These are phyloP conservation scores for Stenopsyche tienmushanensis DNA, from an alignment of 1,140 invertebrate genomes.

Conservation along the genomic window DNA sequence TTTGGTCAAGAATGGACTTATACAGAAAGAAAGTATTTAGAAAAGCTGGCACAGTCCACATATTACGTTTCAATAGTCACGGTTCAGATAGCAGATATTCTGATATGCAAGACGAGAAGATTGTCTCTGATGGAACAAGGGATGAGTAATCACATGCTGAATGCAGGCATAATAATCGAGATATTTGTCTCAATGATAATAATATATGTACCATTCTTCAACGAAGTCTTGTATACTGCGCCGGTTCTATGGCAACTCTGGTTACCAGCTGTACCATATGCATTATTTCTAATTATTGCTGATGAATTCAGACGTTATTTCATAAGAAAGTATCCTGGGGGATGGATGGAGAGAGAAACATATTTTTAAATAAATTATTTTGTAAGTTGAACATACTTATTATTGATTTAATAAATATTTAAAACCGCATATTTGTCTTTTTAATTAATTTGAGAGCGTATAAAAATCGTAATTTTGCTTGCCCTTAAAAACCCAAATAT, in stretches of 20 bases:
- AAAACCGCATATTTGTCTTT: too few species aligned
- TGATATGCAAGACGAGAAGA: constrained; percentile 79
- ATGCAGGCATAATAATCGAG: constrained; percentile 70
- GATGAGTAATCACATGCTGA: constrained; percentile 73
- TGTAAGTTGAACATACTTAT: not conserved
- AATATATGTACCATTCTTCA: constrained; percentile 70
- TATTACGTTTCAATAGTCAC: constrained; percentile 80
- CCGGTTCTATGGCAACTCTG: constrained; percentile 66
- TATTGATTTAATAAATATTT: too few species aligned
- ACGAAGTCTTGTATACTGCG: constrained; percentile 60
- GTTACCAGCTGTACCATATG: constrained; percentile 73
- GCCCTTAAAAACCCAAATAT: too few species aligned
- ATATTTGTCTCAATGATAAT: constrained; percentile 63
- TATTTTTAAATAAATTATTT: constrained; percentile 63
- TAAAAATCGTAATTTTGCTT: too few species aligned
- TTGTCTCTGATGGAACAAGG: constrained; percentile 77
- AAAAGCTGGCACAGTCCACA: constrained; percentile 76
- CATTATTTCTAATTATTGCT: constrained; percentile 71
- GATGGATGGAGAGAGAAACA: constrained; percentile 79
- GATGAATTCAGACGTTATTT: constrained; percentile 74
- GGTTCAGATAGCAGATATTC: constrained; percentile 77
- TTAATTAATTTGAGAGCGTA: too few species aligned
- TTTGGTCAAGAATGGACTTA: constrained; percentile 77
- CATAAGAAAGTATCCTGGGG: constrained; percentile 69
- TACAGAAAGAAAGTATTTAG: constrained; percentile 67